These are phyloP conservation scores for Cichladusa arquata DNA, from an alignment of 2,113 vertebrate genomes.

Conservation along the genomic window DNA sequence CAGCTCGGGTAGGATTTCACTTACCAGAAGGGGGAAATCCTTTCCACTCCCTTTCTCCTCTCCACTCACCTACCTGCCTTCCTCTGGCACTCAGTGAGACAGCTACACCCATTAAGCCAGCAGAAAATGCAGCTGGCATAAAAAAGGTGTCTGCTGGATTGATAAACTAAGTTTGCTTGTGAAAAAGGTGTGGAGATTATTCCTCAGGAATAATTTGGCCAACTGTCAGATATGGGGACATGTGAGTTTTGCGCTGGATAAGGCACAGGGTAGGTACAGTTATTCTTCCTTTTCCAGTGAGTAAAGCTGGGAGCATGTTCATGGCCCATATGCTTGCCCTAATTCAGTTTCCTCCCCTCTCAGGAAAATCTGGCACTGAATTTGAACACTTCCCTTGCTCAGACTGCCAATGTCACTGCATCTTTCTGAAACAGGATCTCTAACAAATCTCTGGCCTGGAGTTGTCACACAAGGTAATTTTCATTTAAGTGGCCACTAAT, in stretches of 20 bases:
- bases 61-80: not conserved
- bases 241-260: not conserved
- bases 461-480: not conserved
- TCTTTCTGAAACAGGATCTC: not conserved
- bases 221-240: not conserved
- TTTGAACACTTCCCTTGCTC: not conserved
- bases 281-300: not conserved
- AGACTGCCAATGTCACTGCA: not conserved
- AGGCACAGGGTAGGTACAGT: not conserved
- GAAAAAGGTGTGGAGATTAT: not conserved
- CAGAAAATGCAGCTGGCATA: not conserved
- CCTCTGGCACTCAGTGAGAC: not conserved
- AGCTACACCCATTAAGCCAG: not conserved
- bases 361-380: not conserved
- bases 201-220: not conserved
- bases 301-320: not conserved
- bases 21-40: not conserved
- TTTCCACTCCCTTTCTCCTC: not conserved
- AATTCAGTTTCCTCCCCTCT: not conserved
- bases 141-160: not conserved
- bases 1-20: not conserved
- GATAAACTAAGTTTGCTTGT: not conserved
- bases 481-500: not conserved
- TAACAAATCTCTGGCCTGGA: not conserved
- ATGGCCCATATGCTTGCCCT: constrained; percentile 1